Evolutionary conservation across 2,888 invertebrate species (phyloP).

Genomic region (Leptinotarsa haldemani): DNA sequence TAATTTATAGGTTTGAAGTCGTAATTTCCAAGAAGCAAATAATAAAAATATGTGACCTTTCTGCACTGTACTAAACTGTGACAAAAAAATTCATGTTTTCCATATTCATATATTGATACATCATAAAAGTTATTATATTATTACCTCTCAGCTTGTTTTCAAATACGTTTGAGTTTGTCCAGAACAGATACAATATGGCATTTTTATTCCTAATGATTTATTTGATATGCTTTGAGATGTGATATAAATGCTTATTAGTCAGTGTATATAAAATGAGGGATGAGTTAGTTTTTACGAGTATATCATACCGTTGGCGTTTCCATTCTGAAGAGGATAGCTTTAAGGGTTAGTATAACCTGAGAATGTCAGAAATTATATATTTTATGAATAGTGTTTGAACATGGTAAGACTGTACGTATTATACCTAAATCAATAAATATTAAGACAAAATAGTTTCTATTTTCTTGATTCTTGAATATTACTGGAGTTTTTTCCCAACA

Average conservation of each 20-base stretch:
- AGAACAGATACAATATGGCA: too few species aligned
- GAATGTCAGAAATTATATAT: conserved; percentile 29
- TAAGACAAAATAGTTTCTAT: conserved; percentile 1
- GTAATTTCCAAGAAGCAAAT: too few species aligned
- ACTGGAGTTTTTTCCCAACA: too few species aligned
- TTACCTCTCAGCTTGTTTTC: too few species aligned
- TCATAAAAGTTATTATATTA: too few species aligned
- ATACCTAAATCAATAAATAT: conserved; percentile 12
- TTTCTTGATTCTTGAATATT: neutral
- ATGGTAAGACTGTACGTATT: conserved; percentile 21
- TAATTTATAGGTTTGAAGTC: too few species aligned
- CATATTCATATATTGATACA: too few species aligned
- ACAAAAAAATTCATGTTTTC: too few species aligned
- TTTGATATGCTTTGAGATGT: conserved; percentile 31
- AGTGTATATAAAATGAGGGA: conserved; percentile 12
- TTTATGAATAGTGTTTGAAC: conserved; percentile 31
- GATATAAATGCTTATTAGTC: conserved; percentile 26
- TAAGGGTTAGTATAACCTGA: conserved; percentile 7
- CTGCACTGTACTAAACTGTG: too few species aligned
- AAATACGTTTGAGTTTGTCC: too few species aligned
- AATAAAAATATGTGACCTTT: too few species aligned
- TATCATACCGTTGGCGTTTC: conserved; percentile 18
- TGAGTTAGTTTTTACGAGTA: conserved; percentile 19
- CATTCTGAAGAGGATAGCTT: conserved; percentile 19
- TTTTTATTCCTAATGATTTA: neutral